These are phyloP conservation scores for Falco novaeseelandiae DNA, from an alignment of 2,797 vertebrate species.

Conservation along the genomic window DNA sequence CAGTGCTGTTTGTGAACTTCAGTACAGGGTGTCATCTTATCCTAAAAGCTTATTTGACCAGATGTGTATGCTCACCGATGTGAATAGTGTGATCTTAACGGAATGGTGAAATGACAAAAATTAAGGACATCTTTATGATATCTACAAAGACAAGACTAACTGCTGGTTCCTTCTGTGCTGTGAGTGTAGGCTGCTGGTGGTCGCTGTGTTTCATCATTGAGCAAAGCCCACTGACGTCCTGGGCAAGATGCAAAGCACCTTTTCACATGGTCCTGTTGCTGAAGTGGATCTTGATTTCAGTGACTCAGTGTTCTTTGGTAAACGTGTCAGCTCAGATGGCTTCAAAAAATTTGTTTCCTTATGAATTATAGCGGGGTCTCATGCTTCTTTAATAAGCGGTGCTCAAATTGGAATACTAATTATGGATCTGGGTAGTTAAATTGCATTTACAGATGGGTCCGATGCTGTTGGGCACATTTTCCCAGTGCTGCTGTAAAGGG, in stretches of 20 bases:
- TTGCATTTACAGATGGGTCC: not conserved
- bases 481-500: not conserved
- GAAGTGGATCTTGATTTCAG: not conserved
- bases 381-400: not conserved
- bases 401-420: not conserved
- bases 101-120: not conserved
- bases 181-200: not conserved
- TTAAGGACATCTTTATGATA: not conserved
- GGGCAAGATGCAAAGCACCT: not conserved
- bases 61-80: not conserved
- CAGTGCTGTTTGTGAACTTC: not conserved
- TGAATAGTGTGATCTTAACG: not conserved
- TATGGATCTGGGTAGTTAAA: not conserved
- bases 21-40: not conserved
- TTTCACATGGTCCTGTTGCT: not conserved
- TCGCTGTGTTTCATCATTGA: not conserved
- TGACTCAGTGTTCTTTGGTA: constrained; percentile 9
- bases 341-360: constrained; percentile 18
- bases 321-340: not conserved
- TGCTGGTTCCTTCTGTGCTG: not conserved
- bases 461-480: not conserved
- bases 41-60: not conserved
- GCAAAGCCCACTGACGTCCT: not conserved
- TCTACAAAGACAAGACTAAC: not conserved
- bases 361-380: not conserved